Evolutionary conservation across 1,140 invertebrate species (phyloP).

Genomic region (Neodiprion fabricii): DNA sequence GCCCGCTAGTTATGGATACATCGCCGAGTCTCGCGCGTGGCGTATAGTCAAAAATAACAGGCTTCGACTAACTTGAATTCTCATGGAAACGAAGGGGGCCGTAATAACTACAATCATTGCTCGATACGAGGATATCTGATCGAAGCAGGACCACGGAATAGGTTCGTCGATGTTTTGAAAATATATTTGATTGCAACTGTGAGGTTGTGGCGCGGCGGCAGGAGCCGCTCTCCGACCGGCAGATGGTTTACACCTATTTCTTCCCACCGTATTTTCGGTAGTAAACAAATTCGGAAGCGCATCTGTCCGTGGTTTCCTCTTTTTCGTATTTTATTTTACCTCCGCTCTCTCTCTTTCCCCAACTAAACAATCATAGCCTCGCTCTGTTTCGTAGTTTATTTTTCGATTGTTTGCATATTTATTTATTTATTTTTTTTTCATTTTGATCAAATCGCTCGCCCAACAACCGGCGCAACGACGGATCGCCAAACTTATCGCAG

Average conservation of each 20-base stretch:
- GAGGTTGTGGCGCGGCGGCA: constrained; percentile 36
- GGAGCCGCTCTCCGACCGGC: constrained; percentile 34
- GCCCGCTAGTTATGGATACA: too few species aligned
- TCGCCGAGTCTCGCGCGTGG: neutral
- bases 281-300: neutral
- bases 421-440: too few species aligned
- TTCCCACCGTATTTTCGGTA: neutral
- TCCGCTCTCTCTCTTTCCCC: too few species aligned
- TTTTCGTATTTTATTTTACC: neutral
- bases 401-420: too few species aligned
- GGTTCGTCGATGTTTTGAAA: constrained; percentile 48
- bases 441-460: too few species aligned
- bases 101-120: constrained; percentile 58
- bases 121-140: constrained; percentile 55
- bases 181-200: constrained; percentile 45
- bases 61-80: constrained; percentile 51
- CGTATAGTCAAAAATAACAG: neutral
- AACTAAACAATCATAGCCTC: too few species aligned
- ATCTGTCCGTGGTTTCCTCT: neutral
- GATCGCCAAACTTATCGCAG: too few species aligned
- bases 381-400: too few species aligned
- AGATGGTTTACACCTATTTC: neutral
- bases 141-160: constrained; percentile 39
- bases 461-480: too few species aligned
- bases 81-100: constrained; percentile 24